Percentiles rank a stretch among this genome's conserved stretches.
These are phyloP conservation scores for Lasioglossum pauxillum DNA, from an alignment of 2,888 invertebrate genomes.

Conservation along the genomic window DNA sequence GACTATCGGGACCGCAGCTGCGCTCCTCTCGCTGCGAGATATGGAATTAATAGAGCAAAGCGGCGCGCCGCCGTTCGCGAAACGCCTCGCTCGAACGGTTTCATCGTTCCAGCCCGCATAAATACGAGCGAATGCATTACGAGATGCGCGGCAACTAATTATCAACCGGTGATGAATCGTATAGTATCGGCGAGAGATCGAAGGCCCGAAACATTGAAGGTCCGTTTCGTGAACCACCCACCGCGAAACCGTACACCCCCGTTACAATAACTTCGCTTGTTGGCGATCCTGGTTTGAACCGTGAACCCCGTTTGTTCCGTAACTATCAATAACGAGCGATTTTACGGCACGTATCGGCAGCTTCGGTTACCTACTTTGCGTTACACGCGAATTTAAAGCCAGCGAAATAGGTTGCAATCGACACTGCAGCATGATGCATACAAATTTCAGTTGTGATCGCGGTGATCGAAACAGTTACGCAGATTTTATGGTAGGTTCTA, in stretches of 20 bases:
- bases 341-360: background rate
- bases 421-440: background rate
- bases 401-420: background rate
- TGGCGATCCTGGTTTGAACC: constrained; percentile 21
- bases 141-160: constrained; percentile 56
- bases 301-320: background rate
- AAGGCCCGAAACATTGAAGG: constrained; percentile 16
- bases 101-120: constrained; percentile 41
- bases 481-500: background rate
- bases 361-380: background rate
- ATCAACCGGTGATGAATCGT: constrained; percentile 44
- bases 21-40: constrained; percentile 61
- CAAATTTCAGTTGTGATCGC: background rate
- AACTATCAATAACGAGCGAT: background rate
- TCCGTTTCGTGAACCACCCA: background rate
- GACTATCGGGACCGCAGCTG: constrained; percentile 70
- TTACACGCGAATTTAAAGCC: background rate
- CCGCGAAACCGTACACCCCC: constrained; percentile 19
- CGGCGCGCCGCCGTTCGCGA: constrained; percentile 29
- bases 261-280: constrained; percentile 41
- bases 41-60: constrained; percentile 67
- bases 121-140: constrained; percentile 49
- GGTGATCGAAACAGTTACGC: background rate
- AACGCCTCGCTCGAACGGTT: constrained; percentile 39
- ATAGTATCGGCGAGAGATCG: constrained; percentile 9